These are phyloP conservation scores for Kobus ellipsiprymnus DNA, from an alignment of 2,113 vertebrate genomes.

Conservation along the genomic window DNA sequence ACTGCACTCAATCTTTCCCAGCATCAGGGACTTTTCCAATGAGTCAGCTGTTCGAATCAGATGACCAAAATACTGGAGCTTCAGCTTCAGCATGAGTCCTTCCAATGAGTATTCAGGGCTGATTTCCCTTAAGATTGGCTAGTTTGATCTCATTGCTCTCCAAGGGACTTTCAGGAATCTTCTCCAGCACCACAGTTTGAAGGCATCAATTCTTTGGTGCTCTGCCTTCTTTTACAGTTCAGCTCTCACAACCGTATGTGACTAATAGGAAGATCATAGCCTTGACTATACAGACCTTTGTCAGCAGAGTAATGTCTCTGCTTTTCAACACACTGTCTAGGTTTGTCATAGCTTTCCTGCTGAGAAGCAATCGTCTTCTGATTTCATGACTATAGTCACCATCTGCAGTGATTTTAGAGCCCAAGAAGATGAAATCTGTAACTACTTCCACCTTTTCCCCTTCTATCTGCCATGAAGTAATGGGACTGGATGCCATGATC, in stretches of 20 bases:
- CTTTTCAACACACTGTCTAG: neutral
- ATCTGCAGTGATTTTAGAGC: neutral
- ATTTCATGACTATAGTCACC: neutral
- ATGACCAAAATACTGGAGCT: neutral
- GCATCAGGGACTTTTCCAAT: neutral
- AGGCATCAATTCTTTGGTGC: neutral
- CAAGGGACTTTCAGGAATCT: neutral
- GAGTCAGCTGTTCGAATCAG: neutral
- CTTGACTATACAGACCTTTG: neutral
- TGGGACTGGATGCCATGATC: neutral
- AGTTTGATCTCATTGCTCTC: neutral
- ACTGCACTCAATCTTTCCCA: neutral
- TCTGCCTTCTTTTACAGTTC: neutral
- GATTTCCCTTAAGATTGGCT: neutral
- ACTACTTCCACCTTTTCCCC: neutral
- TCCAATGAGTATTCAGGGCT: neutral
- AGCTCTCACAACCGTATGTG: accelerated
- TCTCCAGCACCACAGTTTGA: neutral
- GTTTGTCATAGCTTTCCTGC: neutral
- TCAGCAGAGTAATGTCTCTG: neutral
- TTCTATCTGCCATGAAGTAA: neutral
- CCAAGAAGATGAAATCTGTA: neutral
- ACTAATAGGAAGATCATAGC: neutral
- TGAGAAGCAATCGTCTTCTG: neutral
- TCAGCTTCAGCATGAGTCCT: neutral